Conservation (phyloP, 2,888 invertebrate genomes). For the Baronia brevicornis region DNA sequence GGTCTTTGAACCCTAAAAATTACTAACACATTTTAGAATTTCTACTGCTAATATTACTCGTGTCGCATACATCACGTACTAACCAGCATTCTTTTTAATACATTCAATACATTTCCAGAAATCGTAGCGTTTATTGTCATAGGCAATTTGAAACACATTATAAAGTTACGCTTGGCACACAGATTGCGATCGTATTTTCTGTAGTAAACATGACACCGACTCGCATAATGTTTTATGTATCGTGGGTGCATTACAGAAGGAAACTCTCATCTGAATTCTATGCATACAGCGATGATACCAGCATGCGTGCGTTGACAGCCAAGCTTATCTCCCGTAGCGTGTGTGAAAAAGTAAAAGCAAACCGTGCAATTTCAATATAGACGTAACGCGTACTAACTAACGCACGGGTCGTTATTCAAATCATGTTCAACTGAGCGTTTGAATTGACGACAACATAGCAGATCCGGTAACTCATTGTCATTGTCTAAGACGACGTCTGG, state of each 20-base stretch:
- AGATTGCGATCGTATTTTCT: slow-evolving; percentile 56
- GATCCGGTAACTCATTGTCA: slow-evolving; percentile 9
- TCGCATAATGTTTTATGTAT: slow-evolving; percentile 66
- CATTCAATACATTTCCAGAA: slow-evolving; percentile 25
- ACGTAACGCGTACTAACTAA: slow-evolving; percentile 12
- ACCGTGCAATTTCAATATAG: slow-evolving; percentile 20
- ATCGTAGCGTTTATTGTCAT: slow-evolving; percentile 37
- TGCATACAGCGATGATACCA: slow-evolving; percentile 60
- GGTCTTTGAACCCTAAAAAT: slow-evolving; percentile 58
- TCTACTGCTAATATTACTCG: slow-evolving; percentile 8
- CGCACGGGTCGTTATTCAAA: slow-evolving; percentile 6
- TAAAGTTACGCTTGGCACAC: slow-evolving; percentile 48
- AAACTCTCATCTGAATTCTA: slow-evolving; percentile 70
- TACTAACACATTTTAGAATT: slow-evolving; percentile 44
- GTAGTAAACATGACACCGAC: slow-evolving; percentile 64
- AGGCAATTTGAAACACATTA: slow-evolving; percentile 52
- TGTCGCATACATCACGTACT: slow-evolving; percentile 24
- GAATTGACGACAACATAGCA: neutral
- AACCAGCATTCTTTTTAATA: slow-evolving; percentile 23
- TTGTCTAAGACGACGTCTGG: too few relatives aligned
- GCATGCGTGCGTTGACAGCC: slow-evolving; percentile 59
- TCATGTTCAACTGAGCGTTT: too few relatives aligned
- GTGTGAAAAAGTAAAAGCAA: slow-evolving; percentile 67
- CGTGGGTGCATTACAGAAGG: slow-evolving; percentile 55
- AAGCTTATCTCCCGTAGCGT: slow-evolving; percentile 56